These are phyloP conservation scores for Oryzias melastigma DNA, from an alignment of 2,113 vertebrate genomes.

Conservation along the genomic window DNA sequence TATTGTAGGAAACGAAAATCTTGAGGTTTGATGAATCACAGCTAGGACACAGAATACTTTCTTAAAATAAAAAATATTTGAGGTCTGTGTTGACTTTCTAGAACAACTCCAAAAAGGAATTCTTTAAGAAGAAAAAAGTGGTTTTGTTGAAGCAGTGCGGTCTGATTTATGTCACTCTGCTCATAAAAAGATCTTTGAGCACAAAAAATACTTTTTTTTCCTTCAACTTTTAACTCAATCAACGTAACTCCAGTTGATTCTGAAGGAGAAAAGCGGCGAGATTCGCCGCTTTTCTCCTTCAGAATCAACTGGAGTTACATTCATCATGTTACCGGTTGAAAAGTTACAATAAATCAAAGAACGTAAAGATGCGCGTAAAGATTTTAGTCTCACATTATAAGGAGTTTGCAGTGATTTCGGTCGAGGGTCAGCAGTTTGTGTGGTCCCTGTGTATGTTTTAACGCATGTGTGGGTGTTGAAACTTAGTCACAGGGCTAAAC, in stretches of 20 bases:
- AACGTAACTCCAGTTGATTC: too few species aligned
- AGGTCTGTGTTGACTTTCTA: too few species aligned
- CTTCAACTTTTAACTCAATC: not conserved
- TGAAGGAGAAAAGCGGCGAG: too few species aligned
- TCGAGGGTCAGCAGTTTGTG: slow-evolving; percentile 61
- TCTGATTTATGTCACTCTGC: too few species aligned
- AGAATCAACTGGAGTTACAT: too few species aligned
- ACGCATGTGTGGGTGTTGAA: slow-evolving; percentile 47
- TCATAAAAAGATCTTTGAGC: not conserved
- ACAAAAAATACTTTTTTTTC: slow-evolving; percentile 5
- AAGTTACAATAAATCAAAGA: too few species aligned
- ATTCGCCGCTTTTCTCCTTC: too few species aligned
- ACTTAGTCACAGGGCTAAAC: slow-evolving; percentile 64
- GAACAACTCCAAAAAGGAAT: too few species aligned
- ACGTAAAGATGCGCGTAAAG: slow-evolving; percentile 29
- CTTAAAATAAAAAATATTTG: too few species aligned
- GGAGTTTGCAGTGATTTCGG: slow-evolving; percentile 37
- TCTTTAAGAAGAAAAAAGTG: too few species aligned
- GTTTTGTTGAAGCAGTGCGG: too few species aligned
- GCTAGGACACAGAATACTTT: not conserved
- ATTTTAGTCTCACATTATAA: slow-evolving; percentile 35
- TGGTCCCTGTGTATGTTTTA: slow-evolving; percentile 54
- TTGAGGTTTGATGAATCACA: not conserved
- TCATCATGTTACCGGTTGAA: too few species aligned
- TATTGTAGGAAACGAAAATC: not conserved